Evolutionary conservation across 2,797 vertebrate species (phyloP).

Genomic region (Sebastes cheni): DNA sequence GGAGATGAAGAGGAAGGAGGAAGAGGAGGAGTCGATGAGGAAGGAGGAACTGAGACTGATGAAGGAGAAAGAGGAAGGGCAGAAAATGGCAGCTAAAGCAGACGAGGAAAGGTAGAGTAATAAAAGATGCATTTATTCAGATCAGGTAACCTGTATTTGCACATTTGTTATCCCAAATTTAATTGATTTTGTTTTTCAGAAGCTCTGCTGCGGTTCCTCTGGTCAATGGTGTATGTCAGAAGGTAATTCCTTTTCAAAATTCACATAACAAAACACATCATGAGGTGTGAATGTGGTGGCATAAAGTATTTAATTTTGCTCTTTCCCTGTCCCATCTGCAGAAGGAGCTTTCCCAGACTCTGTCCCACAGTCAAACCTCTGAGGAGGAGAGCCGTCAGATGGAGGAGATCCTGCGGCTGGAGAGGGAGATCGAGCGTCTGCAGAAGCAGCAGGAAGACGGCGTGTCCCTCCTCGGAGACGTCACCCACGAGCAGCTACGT

Average conservation of each 20-base stretch:
- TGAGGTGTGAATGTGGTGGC: background rate
- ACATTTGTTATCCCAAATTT: background rate
- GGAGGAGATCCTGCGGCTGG: conserved; percentile 92
- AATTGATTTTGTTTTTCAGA: conserved; percentile 41
- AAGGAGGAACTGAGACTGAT: conserved; percentile 36
- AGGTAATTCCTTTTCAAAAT: conserved; percentile 60
- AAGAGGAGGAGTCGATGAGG: conserved; percentile 36
- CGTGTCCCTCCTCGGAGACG: conserved; percentile 83
- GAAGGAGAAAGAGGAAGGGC: conserved; percentile 57
- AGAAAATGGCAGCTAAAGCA: conserved; percentile 49
- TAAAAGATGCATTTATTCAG: background rate
- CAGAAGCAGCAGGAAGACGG: conserved; percentile 89
- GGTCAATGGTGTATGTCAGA: conserved; percentile 68
- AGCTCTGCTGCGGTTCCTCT: conserved; percentile 40
- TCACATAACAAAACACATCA: background rate
- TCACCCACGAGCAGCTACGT: conserved; percentile 83
- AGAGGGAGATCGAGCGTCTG: conserved; percentile 91
- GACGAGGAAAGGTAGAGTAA: conserved; percentile 66
- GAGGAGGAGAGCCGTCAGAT: conserved; percentile 92
- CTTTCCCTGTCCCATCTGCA: conserved; percentile 32
- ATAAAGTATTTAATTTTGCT: background rate
- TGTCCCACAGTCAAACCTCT: conserved; percentile 74
- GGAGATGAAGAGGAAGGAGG: conserved; percentile 41
- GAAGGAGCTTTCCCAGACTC: conserved; percentile 74
- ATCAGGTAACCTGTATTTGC: background rate